These are phyloP conservation scores for Drosophila trichaetosa DNA, from an alignment of 2,888 invertebrate species.

Conservation along the genomic window DNA sequence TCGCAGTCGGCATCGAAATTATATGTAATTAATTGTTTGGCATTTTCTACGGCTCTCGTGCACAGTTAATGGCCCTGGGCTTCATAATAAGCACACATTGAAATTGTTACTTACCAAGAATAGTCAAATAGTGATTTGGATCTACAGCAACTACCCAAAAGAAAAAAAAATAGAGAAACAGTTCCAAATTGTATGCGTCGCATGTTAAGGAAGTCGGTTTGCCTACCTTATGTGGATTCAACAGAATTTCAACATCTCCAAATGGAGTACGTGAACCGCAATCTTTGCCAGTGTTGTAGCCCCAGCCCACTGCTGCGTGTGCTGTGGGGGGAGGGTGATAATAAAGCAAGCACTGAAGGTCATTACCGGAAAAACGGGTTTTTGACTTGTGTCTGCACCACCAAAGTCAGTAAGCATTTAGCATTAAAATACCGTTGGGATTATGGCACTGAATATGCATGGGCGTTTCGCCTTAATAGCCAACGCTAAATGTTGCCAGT, in stretches of 20 bases:
- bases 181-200: slow-evolving; percentile 38
- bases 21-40: slow-evolving; percentile 55
- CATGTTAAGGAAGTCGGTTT: slow-evolving; percentile 61
- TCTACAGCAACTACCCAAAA: slow-evolving; percentile 9
- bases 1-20: slow-evolving; percentile 21
- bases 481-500: slow-evolving; percentile 63
- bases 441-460: slow-evolving; percentile 79
- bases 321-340: slow-evolving; percentile 27
- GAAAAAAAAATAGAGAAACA: slow-evolving; percentile 9
- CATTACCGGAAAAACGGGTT: slow-evolving; percentile 82
- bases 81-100: slow-evolving; percentile 3
- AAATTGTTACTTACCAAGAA: slow-evolving; percentile 34
- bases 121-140: slow-evolving; percentile 15
- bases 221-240: slow-evolving; percentile 51
- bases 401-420: slow-evolving; percentile 74
- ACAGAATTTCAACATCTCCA: slow-evolving; percentile 42
- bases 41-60: slow-evolving; percentile 38
- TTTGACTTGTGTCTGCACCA: slow-evolving; percentile 28
- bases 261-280: slow-evolving; percentile 44
- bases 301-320: slow-evolving; percentile 16
- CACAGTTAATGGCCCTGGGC: slow-evolving; percentile 45
- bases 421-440: slow-evolving; percentile 78
- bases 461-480: slow-evolving; percentile 71
- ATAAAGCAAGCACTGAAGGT: slow-evolving; percentile 75
- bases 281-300: slow-evolving; percentile 1